These are phyloP conservation scores for Lonchura striata DNA, from an alignment of 2,113 vertebrate genomes.

Conservation along the genomic window DNA sequence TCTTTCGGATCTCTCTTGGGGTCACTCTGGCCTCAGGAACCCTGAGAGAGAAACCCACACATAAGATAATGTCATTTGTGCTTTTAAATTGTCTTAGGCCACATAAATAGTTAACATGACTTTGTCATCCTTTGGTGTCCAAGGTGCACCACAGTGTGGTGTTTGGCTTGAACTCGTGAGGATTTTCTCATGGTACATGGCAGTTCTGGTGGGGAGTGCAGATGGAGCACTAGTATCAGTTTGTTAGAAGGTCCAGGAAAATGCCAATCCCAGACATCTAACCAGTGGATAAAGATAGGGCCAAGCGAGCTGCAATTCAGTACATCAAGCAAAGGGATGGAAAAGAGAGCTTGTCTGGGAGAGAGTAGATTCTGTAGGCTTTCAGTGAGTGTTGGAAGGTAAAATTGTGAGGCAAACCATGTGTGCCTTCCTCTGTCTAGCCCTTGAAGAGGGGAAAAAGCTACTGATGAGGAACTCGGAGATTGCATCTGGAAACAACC, in stretches of 20 bases:
- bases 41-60: too few species aligned
- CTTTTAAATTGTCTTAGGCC: not conserved
- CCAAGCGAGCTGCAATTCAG: constrained; percentile 62
- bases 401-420: not conserved
- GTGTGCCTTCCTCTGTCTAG: constrained; percentile 58
- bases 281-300: constrained; percentile 43
- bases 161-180: not conserved
- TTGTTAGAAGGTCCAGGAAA: not conserved
- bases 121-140: not conserved
- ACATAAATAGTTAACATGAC: not conserved
- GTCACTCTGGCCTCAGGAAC: too few species aligned
- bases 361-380: not conserved
- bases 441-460: constrained; percentile 44
- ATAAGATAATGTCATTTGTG: not conserved
- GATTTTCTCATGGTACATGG: not conserved
- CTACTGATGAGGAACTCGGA: constrained; percentile 54
- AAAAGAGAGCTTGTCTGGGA: constrained; percentile 31
- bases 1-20: too few species aligned
- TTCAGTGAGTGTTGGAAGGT: constrained; percentile 44
- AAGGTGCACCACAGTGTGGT: not conserved
- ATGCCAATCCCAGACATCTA: constrained; percentile 26
- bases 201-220: not conserved
- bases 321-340: constrained; percentile 8
- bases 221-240: not conserved
- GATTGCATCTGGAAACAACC: constrained; percentile 73